These are phyloP conservation scores for Gobius niger DNA, from an alignment of 2,113 vertebrate species.

Conservation along the genomic window DNA sequence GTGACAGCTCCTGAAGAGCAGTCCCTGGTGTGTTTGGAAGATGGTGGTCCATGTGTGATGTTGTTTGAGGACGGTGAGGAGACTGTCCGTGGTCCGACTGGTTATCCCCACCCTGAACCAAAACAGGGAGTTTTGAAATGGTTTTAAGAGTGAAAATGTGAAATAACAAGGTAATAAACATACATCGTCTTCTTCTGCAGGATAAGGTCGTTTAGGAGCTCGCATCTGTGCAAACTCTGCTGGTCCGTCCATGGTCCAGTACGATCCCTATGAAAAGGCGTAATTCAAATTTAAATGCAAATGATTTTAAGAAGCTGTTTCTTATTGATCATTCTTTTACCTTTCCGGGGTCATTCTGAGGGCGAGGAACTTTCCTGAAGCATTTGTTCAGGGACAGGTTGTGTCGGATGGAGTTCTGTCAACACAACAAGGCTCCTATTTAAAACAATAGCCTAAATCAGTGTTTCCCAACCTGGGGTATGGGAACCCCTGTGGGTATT, in stretches of 20 bases:
- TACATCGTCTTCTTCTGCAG: constrained; percentile 82
- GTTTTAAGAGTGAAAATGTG: neutral
- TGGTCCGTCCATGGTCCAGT: constrained; percentile 95
- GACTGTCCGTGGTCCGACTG: constrained; percentile 34
- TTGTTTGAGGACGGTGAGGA: constrained; percentile 27
- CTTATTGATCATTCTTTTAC: constrained; percentile 58
- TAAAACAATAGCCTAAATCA: no score
- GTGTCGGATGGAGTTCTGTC: constrained; percentile 95
- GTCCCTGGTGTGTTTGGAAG: constrained; percentile 14
- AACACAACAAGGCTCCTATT: neutral
- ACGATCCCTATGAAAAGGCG: constrained; percentile 86
- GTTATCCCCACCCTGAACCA: constrained; percentile 37
- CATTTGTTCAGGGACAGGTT: constrained; percentile 97
- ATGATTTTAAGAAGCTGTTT: neutral
- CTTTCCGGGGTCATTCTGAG: constrained; percentile 94
- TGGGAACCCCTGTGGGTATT: no score
- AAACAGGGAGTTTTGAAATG: neutral
- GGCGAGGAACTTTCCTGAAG: constrained; percentile 96
- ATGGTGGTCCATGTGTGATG: constrained; percentile 42
- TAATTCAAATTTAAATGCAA: neutral
- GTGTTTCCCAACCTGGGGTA: no score
- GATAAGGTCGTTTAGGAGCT: constrained; percentile 84
- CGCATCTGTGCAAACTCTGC: constrained; percentile 71
- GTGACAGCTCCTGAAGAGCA: constrained; percentile 23
- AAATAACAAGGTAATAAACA: neutral